Evolutionary conservation across 1,140 invertebrate genomes (phyloP).

Genomic region (Panagrolaimus sp.): DNA sequence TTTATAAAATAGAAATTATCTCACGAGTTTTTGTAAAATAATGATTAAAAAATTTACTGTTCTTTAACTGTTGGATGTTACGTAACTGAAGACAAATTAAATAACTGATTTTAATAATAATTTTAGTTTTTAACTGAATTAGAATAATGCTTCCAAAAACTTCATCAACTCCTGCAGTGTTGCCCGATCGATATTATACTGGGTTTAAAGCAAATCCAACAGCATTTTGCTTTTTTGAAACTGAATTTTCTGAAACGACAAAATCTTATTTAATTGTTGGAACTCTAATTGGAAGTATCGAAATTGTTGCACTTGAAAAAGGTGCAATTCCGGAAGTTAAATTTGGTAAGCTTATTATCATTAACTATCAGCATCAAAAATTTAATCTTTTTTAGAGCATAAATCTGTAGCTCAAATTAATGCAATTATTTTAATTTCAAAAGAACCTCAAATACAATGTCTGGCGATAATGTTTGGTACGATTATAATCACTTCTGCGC

Average conservation of each 20-base stretch:
- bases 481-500: too few species aligned
- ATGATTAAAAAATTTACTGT: too few species aligned
- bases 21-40: too few species aligned
- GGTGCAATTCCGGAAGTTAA: not conserved
- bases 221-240: not conserved
- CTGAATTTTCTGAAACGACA: not conserved
- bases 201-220: conserved; percentile 7
- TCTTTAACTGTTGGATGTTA: too few species aligned
- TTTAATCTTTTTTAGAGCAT: not conserved
- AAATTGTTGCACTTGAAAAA: not conserved
- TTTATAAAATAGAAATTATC: too few species aligned
- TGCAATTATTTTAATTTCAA: too few species aligned
- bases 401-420: not conserved
- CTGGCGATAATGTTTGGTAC: too few species aligned
- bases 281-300: not conserved
- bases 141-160: too few species aligned
- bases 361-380: not conserved
- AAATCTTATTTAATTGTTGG: not conserved
- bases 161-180: too few species aligned
- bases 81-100: too few species aligned
- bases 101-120: not conserved
- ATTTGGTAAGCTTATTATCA: not conserved
- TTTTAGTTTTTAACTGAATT: not conserved
- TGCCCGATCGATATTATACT: not conserved
- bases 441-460: too few species aligned